These are phyloP conservation scores for Apamea epomidion DNA, from an alignment of 2,888 invertebrate genomes.

Conservation along the genomic window DNA sequence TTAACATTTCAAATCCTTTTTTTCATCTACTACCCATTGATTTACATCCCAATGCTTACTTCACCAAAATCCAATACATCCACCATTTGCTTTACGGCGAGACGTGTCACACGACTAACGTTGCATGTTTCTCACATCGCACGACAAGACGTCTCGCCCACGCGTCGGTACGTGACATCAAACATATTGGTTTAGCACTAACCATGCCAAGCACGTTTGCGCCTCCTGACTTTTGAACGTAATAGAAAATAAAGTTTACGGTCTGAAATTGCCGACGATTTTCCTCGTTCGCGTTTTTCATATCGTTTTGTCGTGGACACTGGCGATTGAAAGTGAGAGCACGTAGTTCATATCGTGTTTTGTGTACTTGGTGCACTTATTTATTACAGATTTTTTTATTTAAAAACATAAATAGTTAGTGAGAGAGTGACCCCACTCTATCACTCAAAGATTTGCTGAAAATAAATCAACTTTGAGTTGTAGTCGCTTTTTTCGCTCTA, in stretches of 20 bases:
- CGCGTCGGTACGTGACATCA: constrained; percentile 57
- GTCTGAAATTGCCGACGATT: constrained; percentile 45
- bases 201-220: constrained; percentile 57
- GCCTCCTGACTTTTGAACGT: constrained; percentile 49
- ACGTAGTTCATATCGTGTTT: constrained; percentile 16
- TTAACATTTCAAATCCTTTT: not conserved
- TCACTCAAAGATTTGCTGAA: not conserved
- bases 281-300: constrained; percentile 36
- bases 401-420: not conserved
- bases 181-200: constrained; percentile 60
- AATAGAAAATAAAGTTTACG: constrained; percentile 63
- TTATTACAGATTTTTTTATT: not conserved
- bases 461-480: not conserved
- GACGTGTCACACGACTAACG: constrained; percentile 15
- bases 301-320: constrained; percentile 3
- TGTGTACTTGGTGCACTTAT: not conserved
- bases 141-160: constrained; percentile 39
- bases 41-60: not conserved
- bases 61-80: constrained; percentile 12
- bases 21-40: not conserved
- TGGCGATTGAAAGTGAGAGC: constrained; percentile 15
- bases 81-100: constrained; percentile 18
- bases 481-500: not conserved
- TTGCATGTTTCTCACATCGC: constrained; percentile 23
- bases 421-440: not conserved